These are phyloP conservation scores for Puffinus mauretanicus DNA, from an alignment of 2,113 vertebrate species.

Conservation along the genomic window DNA sequence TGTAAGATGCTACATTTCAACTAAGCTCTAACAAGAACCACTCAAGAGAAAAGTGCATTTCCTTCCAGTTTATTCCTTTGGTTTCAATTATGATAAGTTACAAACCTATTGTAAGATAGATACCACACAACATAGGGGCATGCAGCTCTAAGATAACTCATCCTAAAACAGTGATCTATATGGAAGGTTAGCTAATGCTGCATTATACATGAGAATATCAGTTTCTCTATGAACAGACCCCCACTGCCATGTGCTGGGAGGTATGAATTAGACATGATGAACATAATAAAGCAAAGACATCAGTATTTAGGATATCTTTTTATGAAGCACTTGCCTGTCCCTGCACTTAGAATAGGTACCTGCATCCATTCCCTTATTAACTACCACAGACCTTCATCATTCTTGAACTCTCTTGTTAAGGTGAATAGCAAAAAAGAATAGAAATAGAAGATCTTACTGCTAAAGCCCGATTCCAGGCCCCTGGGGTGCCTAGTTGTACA, in stretches of 20 bases:
- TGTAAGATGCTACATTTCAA: constrained; percentile 47
- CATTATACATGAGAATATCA: constrained; percentile 40
- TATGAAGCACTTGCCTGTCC: neutral
- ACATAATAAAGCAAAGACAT: constrained; percentile 15
- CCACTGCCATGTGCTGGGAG: neutral
- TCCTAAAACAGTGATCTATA: neutral
- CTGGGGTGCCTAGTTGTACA: neutral
- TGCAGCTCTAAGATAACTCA: neutral
- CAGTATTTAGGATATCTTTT: neutral
- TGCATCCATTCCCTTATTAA: constrained; percentile 5
- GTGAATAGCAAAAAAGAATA: neutral
- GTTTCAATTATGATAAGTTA: constrained; percentile 14
- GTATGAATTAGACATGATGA: constrained; percentile 36
- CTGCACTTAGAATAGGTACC: neutral
- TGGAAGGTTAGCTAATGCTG: constrained; percentile 6
- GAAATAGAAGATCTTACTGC: neutral
- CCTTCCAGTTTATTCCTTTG: constrained; percentile 30
- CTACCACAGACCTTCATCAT: neutral
- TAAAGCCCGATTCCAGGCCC: constrained; percentile 7
- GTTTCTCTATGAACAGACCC: neutral
- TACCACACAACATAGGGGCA: neutral
- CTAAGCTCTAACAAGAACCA: constrained; percentile 47
- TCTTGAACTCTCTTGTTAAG: neutral
- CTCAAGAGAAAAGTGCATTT: constrained; percentile 46
- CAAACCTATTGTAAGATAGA: neutral